Percentiles rank a stretch among this genome's conserved stretches.
phyloP scores from a whole-genome alignment of 2,113 vertebrate species.

The Leuciscus idus region DNA sequence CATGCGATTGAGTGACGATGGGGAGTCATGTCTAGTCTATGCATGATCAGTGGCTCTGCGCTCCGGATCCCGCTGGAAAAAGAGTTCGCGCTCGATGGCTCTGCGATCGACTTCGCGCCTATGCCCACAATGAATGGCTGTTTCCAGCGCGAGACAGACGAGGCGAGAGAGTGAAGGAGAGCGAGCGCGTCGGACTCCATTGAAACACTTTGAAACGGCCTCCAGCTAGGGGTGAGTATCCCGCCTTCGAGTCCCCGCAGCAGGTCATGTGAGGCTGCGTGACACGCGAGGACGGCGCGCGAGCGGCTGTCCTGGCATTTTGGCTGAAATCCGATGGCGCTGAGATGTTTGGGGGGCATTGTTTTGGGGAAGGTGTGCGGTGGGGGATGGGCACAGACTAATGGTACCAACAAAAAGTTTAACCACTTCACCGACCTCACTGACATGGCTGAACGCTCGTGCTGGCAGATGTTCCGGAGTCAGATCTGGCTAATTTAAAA shows the following conservation, averaged over 20 bases:
- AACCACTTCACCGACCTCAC: conserved; percentile 58
- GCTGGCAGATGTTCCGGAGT: conserved; percentile 54
- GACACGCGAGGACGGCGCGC: conserved; percentile 36
- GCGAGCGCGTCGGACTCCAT: conserved; percentile 64
- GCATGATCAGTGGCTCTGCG: conserved; percentile 73
- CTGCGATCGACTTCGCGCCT: conserved; percentile 78
- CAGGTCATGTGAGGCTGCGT: conserved; percentile 61
- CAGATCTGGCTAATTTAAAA: conserved; percentile 56
- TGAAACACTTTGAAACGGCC: conserved; percentile 64
- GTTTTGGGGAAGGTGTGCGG: conserved; percentile 62
- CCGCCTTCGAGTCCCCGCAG: conserved; percentile 31
- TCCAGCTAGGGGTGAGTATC: conserved; percentile 73
- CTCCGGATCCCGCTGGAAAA: conserved; percentile 72
- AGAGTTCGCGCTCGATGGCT: conserved; percentile 75
- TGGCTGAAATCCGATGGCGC: conserved; percentile 47
- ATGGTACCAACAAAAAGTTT: conserved; percentile 68
- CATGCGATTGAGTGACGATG: conserved; percentile 70
- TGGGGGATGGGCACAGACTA: conserved; percentile 61
- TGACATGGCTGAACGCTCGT: conserved; percentile 55
- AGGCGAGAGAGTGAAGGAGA: conserved; percentile 62
- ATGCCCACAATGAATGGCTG: conserved; percentile 87
- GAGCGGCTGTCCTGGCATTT: conserved; percentile 43
- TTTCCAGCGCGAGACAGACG: conserved; percentile 69
- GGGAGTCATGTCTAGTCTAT: conserved; percentile 65
- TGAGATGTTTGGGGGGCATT: conserved; percentile 60